Base-by-base conservation (phyloP, 2,797 vertebrate genomes). In the Echeneis naucrates region DNA sequence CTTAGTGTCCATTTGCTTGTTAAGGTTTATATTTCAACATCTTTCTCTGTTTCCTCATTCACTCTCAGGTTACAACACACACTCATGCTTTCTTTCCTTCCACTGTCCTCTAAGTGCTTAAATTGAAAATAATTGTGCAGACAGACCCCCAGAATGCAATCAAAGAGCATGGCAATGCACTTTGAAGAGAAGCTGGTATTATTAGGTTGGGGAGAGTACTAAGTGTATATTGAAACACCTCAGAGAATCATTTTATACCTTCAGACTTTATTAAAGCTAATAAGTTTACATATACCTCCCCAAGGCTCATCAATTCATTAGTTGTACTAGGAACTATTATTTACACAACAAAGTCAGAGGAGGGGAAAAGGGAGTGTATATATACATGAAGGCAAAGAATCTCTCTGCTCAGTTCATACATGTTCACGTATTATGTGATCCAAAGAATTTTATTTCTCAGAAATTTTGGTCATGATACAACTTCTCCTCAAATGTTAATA, bases 51-150 rank as follows among this genome's bases (percentile, higher is more conserved):
- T 50, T 69, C 35, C n/a, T n/a, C 7, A 11, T 50, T 60, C 47
- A 56, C 21, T 51, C 56, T 45, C 38, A 68, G 67, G 53, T 72
- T 65, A 78, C 8, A 11, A 40, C 51, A 89, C 91, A 89, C 87
- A 89, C 88, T 92, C 68, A 66, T 84, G 83, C 77, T 81, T 62
- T 75, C 65, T 81, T 86, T 82, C 78, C 82, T 86, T 77, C 65
- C 40, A 56, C 72, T 68, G 59, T 79, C 81, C 83, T 93, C 81
- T 91, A 88, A 92, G 87, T 93, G 87, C 85, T 89, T 92, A 89
- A 92, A 95, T 92, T 94, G 88, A 88, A 91, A 93, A 92, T 92
- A 93, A 93, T 93, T 92, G 88, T 89, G 82, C 90, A 90, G 87
- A 90, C 85, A 88, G 84, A 92, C 88, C 87, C 83, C 84, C 89